A percentile compares a stretch with the other conserved stretches of the same genome.
These are phyloP conservation scores for Bursaphelenchus okinawaensis DNA, from an alignment of 2,888 invertebrate species.

Conservation along the genomic window DNA sequence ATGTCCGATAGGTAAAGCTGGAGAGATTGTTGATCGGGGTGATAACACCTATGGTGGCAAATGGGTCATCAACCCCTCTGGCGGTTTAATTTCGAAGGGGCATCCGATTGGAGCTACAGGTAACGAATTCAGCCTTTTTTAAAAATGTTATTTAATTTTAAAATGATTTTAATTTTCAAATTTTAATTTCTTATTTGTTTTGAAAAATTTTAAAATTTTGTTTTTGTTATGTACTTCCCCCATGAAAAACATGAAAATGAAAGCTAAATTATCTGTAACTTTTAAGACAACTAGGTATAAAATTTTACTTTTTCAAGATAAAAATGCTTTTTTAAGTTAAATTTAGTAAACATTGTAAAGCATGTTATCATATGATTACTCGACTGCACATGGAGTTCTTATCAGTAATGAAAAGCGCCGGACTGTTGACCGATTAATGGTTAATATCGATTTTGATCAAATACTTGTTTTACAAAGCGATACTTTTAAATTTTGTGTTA, in stretches of 20 bases:
- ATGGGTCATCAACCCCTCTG: conserved; percentile 95
- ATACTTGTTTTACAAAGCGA: too few species aligned
- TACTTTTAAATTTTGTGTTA: too few species aligned
- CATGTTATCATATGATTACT: too few species aligned
- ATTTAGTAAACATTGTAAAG: background rate
- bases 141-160: conserved; percentile 5
- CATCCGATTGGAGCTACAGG: conserved; percentile 95
- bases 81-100: conserved; percentile 96
- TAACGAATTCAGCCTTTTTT: conserved; percentile 35
- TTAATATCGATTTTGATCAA: too few species aligned
- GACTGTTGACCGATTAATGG: too few species aligned
- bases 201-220: background rate
- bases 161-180: background rate
- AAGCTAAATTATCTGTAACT: too few species aligned
- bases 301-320: background rate
- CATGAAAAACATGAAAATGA: too few species aligned
- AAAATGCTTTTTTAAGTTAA: background rate
- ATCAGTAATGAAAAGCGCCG: too few species aligned
- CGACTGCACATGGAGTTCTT: too few species aligned
- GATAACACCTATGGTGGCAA: conserved; percentile 96
- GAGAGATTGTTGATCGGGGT: conserved; percentile 81
- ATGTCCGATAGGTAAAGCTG: conserved; percentile 75
- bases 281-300: background rate
- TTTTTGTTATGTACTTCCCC: too few species aligned
- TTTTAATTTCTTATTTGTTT: background rate